Evolutionary conservation across 2,888 invertebrate species (phyloP), one percentile per base, ranked within the genome.

Genomic region (Thereva unica): DNA sequence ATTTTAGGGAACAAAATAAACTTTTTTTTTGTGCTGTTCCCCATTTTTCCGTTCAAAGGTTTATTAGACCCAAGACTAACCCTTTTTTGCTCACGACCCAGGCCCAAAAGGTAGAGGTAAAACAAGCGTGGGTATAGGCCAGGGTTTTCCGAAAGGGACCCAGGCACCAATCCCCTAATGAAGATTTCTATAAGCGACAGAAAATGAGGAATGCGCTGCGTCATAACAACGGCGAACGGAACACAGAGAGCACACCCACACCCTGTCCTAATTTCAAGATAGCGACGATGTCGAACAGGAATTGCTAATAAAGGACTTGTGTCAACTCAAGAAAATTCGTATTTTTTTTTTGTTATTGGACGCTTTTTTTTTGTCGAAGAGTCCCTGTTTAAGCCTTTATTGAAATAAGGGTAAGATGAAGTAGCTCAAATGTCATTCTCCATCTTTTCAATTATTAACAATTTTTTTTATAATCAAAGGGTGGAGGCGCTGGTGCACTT

Each of bases 41-140:
- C 56, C 66, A 63, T 68, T 66, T 64, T 64, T 64, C 61, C 61
- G 61, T 61, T 61, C 61, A 61, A 66, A 66, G 64, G 68, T 68
- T 68, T 68, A 68, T 68, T 68, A 68, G 66, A 68, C 66, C 54
- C 66, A 50, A 57, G 66, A 66, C 63, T 52, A 66, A 69, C 67
- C 69, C 55, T 67, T 69, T 69, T 68, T 67, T 66, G 12, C 59
- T 59, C 67, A 57, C 49, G 64, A 66, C 57, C 66, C 40, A 66
- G 38, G 59, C 64, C 64, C 53, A 64, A 64, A 44, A 10, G 4
- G 6, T 7, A 42, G 42, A 66, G 59, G 59, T 59, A 59, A 45
- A 59, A 59, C 41, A 53, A 42, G 52, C 37, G 53, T 64, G 64
- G 64, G 44, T 42, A 38, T 47, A 50, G 45, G 23, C 23, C 50